Evolutionary conservation across 64 coral and sea anemone species (phyloP), one percentile per base, ranked within the genome.

Genomic region (Astreopora myriophthalma): DNA sequence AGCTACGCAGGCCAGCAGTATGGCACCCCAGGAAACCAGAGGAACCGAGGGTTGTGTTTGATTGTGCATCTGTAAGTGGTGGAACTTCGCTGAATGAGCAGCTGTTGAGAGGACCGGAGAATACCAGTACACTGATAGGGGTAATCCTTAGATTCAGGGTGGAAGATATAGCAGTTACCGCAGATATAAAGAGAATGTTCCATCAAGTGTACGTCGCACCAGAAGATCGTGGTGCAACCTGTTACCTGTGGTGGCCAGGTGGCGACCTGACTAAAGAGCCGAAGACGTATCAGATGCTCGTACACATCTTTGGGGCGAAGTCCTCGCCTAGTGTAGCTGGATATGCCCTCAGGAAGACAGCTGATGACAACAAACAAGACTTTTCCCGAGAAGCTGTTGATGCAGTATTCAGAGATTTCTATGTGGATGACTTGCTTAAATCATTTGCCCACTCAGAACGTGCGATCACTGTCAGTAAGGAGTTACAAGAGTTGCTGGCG

Each of bases 371-470:
- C 66, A 1, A 57, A 8, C 12, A 74, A 8, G 52, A 96, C 9
- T 90, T 90, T 34, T 73, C 91, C 1, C 6, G 2, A 38, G 39
- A 90, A 32, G 10, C 51, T 29, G 23, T 87, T 20, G 64, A 87
- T 33, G 79, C 95, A 26, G 86, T 44, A 16, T 64, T 74, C 13
- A 88, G 75, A 84, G 94, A 96, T 77, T 86, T 92, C 40, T 96
- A 96, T 23, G 62, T 89, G 13, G 90, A 96, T 26, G 95, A 93
- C 65, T 75, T 92, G 12, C 38, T 92, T 23, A 92, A 96, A 79
- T 96, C 71, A 20, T 95, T 95, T 87, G 14, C 79, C 17, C 61
- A 64, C 39, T 67, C 31, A 24, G 74, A 87, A 38, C 71, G 73
- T 86, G 88, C 93, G 31, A 75, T 89, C 48, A 48, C 69, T 20